Percentiles rank a stretch among this genome's conserved stretches.
Conservation (phyloP, 1,140 invertebrate genomes). For the Pogonomyrmex californicus region DNA sequence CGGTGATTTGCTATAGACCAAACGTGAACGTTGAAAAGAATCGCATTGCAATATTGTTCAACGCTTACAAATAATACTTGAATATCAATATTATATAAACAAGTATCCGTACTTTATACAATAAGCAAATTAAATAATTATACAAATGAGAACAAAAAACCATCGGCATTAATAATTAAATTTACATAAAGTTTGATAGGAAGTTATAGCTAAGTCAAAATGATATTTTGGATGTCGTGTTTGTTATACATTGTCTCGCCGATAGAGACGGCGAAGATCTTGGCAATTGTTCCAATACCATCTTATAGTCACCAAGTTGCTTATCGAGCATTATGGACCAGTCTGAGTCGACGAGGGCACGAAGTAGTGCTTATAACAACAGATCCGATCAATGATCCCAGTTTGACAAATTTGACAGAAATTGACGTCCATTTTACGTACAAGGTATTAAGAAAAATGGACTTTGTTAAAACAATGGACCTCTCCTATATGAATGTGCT, state of each 20-base stretch:
- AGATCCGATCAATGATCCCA: constrained; percentile 75
- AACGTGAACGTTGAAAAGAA: no score
- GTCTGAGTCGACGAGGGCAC: constrained; percentile 84
- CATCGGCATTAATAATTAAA: no score
- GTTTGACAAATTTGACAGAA: constrained; percentile 74
- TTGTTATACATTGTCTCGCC: neutral
- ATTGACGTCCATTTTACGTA: constrained; percentile 62
- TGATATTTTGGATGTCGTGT: neutral
- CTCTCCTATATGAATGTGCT: neutral
- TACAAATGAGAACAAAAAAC: no score
- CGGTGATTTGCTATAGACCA: no score
- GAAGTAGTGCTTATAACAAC: constrained; percentile 84
- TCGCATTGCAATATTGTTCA: no score
- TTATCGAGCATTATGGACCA: constrained; percentile 81
- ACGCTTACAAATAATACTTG: no score
- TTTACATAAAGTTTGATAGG: no score
- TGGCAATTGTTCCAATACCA: constrained; percentile 86
- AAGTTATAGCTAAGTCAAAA: no score
- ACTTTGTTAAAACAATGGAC: constrained; percentile 1
- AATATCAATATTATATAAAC: no score
- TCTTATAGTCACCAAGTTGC: constrained; percentile 88
- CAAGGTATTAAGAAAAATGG: accelerated
- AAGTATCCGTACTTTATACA: no score
- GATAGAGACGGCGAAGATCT: constrained; percentile 82
- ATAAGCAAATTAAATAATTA: no score